These are phyloP conservation scores for Ceyx margarethae DNA, from an alignment of 2,113 vertebrate species.

Conservation along the genomic window DNA sequence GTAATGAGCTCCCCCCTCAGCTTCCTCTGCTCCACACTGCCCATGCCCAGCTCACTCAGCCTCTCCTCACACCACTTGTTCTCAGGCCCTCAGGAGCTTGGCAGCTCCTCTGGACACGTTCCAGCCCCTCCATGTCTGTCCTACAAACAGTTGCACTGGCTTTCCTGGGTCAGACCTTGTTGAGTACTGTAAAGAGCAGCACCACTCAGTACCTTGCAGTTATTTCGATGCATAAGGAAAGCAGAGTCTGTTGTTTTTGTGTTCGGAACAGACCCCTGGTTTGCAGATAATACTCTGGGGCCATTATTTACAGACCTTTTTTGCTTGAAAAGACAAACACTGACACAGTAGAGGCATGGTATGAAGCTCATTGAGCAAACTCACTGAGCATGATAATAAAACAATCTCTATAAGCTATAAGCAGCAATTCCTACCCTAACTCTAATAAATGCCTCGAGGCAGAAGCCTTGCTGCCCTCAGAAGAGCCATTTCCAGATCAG, in stretches of 20 bases:
- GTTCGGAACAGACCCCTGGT: not conserved
- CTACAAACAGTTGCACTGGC: not conserved
- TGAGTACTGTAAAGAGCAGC: not conserved
- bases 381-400: not conserved
- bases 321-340: not conserved
- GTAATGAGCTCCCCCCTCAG: too few relatives aligned
- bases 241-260: not conserved
- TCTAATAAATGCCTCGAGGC: conserved; percentile 9
- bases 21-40: too few relatives aligned
- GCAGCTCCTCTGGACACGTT: too few relatives aligned
- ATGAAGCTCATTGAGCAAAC: not conserved
- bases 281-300: not conserved
- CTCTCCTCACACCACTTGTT: too few relatives aligned
- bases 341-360: not conserved
- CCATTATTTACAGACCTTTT: conserved; percentile 1
- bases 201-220: not conserved
- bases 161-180: not conserved
- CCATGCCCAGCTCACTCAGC: too few relatives aligned
- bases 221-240: not conserved
- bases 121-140: too few relatives aligned
- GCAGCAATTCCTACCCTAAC: not conserved
- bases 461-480: conserved; percentile 21
- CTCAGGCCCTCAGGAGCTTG: too few relatives aligned
- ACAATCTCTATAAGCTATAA: not conserved
- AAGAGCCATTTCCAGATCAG: conserved; percentile 40